Evolutionary conservation across 2,113 vertebrate species (phyloP), one percentile per base, ranked within the genome.

Genomic region (Falco punctatus): DNA sequence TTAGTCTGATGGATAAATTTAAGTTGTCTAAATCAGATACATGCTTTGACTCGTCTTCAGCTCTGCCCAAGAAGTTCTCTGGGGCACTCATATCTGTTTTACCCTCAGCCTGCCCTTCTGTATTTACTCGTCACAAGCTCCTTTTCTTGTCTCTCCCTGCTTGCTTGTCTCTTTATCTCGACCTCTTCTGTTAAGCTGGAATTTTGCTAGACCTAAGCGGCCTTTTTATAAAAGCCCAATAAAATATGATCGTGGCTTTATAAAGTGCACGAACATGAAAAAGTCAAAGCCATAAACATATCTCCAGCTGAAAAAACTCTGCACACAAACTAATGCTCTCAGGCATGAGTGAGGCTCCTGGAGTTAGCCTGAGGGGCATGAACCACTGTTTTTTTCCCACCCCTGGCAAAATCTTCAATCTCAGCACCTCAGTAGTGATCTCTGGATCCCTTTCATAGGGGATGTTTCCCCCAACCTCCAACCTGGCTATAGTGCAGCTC

Each of bases 221-320:
- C 44, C 52, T 94, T 93, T 73, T 88, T 59, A 84, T 54, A 92
- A 85, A 91, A 92, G 54, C 15, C 61, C 22, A 77, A 59, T 92
- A 88, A 96, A 94, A 96, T 79, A 79, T 24, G 74, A 94, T 81
- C 35, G 1, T 62, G 42, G 74, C 78, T 97, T 77, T 86, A 88
- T 81, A 95, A 96, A 96, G 30, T 64, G 40, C 59, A 88, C 0
- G 0, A 91, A 73, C 21, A 23, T 28, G n/a, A 94, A 90, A 66
- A 92, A 95, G 59, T 81, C 44, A 88, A 92, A 88, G 38, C 42
- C 9, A 11, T 93, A 96, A 96, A 93, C 2, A 10, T 4, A 2
- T 46, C n/a, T 72, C 58, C 88, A 86, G 69, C 23, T 15, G 3
- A 94, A 90, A 88, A 67, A 73, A 16, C 14, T 88, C 77, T 55